Evolutionary conservation across 2,797 vertebrate species (phyloP), one percentile per base, ranked within the genome.

Genomic region (Anguilla pacifica): DNA sequence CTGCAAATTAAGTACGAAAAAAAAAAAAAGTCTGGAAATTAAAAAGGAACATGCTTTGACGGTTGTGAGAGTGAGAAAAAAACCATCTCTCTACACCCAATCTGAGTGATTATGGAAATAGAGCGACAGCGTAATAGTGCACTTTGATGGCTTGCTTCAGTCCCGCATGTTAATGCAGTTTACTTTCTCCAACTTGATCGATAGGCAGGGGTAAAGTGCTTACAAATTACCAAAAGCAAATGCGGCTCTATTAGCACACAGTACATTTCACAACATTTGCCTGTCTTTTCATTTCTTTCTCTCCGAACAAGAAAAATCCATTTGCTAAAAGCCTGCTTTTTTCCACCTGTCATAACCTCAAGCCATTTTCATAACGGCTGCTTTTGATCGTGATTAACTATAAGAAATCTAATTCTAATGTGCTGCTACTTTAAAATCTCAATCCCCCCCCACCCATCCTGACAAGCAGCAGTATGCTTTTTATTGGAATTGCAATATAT

Each of bases 401-500:
- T 94, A 95, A 94, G 93, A 96, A 96, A 97, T 96, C 95, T 94
- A 96, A 96, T 96, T 95, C 94, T 94, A 95, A 96, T 94, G 93
- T 93, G 92, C 94, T 94, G 92, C 92, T 95, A 94, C 95, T 97
- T 96, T 96, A 96, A 89, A 96, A 96, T 96, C 95, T 96, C 94
- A 94, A 95, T 96, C 91, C 81, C 39, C 39, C 39, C 39, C 70
- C 31, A 72, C 86, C 59, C 28, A 31, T 93, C 92, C 94, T 94
- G 94, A 96, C 95, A 96, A 94, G 88, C 93, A 94, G 93, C 94
- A 93, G 94, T 94, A 95, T 92, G 92, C 90, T 96, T 95, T 97
- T 96, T 92, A 97, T 88, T 97, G 95, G 97, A 97, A 97, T 97
- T 96, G 97, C 97, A 96, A 96, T 97, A 96, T 97, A 97, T 97